Conservation (phyloP, 2,113 vertebrate species). For the Macquaria ambigua region DNA sequence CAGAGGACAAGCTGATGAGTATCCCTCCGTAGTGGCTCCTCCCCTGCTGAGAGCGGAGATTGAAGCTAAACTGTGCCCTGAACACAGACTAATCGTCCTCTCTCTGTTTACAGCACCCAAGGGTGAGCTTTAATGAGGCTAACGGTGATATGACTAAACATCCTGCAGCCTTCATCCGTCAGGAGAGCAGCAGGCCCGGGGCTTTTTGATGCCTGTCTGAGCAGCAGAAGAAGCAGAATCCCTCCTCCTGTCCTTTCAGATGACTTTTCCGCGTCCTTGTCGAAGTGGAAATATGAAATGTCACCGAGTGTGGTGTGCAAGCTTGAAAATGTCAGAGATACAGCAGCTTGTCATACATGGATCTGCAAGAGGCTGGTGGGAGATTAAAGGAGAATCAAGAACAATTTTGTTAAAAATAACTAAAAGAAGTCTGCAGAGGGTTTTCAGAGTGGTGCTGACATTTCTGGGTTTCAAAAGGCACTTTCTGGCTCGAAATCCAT, state of each 20-base stretch:
- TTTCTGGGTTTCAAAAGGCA: conserved; percentile 24
- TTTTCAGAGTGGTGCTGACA: conserved; percentile 23
- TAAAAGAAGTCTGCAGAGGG: neutral
- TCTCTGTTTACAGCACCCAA: conserved; percentile 61
- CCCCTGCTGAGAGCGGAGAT: conserved; percentile 43
- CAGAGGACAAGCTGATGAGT: conserved; percentile 40
- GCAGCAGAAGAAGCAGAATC: conserved; percentile 33
- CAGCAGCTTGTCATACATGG: neutral
- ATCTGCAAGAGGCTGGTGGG: conserved; percentile 11
- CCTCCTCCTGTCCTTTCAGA: conserved; percentile 46
- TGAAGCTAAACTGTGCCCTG: conserved; percentile 35
- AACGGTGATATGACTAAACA: conserved; percentile 64
- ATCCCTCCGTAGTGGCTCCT: conserved; percentile 9
- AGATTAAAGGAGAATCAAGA: conserved; percentile 41
- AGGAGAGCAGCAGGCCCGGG: conserved; percentile 38
- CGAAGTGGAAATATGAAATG: conserved; percentile 53
- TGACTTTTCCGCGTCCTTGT: conserved; percentile 45
- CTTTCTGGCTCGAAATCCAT: conserved; percentile 13
- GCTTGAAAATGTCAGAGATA: conserved; percentile 54
- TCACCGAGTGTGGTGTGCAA: conserved; percentile 36
- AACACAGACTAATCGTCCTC: conserved; percentile 55
- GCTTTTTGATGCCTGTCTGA: conserved; percentile 43
- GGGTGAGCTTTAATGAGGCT: conserved; percentile 64
- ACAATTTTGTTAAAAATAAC: conserved; percentile 16
- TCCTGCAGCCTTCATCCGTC: conserved; percentile 57